These are phyloP conservation scores for Triplophysa tibetana DNA, from an alignment of 2,113 vertebrate species.

Conservation along the genomic window DNA sequence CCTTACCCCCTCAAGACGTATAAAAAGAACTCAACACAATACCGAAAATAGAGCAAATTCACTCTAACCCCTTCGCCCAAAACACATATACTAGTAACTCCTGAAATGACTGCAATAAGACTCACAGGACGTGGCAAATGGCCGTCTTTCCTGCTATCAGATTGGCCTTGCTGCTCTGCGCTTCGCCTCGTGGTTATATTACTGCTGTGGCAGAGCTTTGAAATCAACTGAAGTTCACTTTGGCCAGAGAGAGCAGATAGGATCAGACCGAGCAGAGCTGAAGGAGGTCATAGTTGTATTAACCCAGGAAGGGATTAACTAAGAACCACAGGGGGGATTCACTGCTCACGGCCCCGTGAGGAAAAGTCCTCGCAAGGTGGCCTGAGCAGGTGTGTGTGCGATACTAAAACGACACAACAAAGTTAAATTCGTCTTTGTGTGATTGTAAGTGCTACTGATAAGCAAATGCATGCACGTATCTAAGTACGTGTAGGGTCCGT, in stretches of 20 bases:
- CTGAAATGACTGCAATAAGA: conserved; percentile 70
- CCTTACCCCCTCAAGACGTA: background rate
- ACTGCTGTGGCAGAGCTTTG: conserved; percentile 72
- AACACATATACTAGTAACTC: conserved; percentile 35
- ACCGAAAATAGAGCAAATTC: conserved; percentile 53
- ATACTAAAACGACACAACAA: conserved; percentile 41
- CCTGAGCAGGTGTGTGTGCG: conserved; percentile 22
- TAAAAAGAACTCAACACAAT: background rate
- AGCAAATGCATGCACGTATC: conserved; percentile 50
- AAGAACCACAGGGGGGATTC: conserved; percentile 63
- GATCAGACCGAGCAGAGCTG: conserved; percentile 72
- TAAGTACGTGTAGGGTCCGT: conserved; percentile 46
- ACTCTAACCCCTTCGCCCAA: conserved; percentile 35
- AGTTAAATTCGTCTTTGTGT: conserved; percentile 13
- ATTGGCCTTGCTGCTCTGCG: conserved; percentile 58
- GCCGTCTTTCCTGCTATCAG: conserved; percentile 75
- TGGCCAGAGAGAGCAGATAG: conserved; percentile 65
- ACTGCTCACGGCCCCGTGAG: conserved; percentile 52
- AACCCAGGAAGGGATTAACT: conserved; percentile 78
- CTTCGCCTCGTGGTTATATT: conserved; percentile 58
- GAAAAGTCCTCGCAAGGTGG: conserved; percentile 55
- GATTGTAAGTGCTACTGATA: conserved; percentile 37
- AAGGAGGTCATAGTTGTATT: conserved; percentile 77
- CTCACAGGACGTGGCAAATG: conserved; percentile 75
- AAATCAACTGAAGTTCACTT: conserved; percentile 78